These are phyloP conservation scores for Schlechtendalia chinensis DNA, from an alignment of 1,140 invertebrate genomes.

Conservation along the genomic window DNA sequence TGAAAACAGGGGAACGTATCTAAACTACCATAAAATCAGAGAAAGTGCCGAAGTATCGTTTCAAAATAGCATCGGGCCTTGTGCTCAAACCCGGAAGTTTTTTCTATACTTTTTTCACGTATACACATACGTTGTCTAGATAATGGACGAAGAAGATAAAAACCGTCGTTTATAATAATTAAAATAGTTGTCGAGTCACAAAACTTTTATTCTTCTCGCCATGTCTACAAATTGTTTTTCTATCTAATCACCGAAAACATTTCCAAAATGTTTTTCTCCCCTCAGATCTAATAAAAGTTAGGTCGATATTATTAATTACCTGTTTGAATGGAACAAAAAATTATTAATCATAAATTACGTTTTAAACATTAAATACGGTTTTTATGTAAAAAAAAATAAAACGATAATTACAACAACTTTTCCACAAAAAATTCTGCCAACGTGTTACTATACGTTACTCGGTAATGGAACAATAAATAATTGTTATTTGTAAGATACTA, in stretches of 20 bases:
- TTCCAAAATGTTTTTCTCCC: constrained; percentile 1
- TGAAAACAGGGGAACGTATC: background rate
- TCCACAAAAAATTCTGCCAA: too few relatives aligned
- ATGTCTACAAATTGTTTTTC: background rate
- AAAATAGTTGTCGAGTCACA: background rate
- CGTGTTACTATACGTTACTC: too few relatives aligned
- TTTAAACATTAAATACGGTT: too few relatives aligned
- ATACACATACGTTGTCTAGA: background rate
- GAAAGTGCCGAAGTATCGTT: background rate
- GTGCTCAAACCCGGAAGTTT: background rate
- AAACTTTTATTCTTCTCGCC: background rate
- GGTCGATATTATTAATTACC: background rate
- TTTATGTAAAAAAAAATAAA: too few relatives aligned
- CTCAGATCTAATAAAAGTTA: constrained; percentile 8
- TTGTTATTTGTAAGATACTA: too few relatives aligned
- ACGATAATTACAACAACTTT: too few relatives aligned
- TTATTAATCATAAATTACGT: background rate
- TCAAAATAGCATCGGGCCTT: background rate
- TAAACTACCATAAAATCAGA: background rate
- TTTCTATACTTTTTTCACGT: background rate
- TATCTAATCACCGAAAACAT: background rate
- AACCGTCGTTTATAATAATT: constrained; percentile 31
- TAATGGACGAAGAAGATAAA: background rate
- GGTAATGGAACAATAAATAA: too few relatives aligned
- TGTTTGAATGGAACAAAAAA: constrained; percentile 8